Conservation (phyloP, 30 jellyfish, hydroid and myxozoan genomes). For the Mastigias papua region DNA sequence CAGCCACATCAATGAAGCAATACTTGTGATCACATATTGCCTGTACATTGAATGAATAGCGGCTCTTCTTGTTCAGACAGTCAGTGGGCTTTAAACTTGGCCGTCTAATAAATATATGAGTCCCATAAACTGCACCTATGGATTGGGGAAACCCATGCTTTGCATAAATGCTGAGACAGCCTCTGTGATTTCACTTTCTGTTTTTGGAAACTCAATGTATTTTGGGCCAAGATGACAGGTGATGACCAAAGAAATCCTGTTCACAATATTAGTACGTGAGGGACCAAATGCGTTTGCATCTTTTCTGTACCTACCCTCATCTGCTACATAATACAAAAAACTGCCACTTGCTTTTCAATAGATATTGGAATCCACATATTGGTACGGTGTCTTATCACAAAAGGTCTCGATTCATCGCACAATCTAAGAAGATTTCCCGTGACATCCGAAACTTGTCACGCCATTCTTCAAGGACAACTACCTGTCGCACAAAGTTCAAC, state of each 20-base stretch:
- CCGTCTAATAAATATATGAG: conserved; percentile 40
- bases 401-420: conserved; percentile 35
- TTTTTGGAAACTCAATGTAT: conserved; percentile 17
- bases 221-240: conserved; percentile 29
- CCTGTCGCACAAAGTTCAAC: conserved; percentile 34
- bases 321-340: conserved; percentile 53
- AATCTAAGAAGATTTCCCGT: conserved; percentile 20
- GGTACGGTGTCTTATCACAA: conserved; percentile 20
- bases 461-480: conserved; percentile 58
- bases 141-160: conserved; percentile 65
- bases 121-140: conserved; percentile 49
- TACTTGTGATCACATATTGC: conserved; percentile 36
- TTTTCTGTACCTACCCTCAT: conserved; percentile 67
- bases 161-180: conserved; percentile 13
- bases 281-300: conserved; percentile 74
- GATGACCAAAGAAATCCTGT: conserved; percentile 21
- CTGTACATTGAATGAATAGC: conserved; percentile 17
- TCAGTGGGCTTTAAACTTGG: conserved; percentile 28
- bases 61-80: conserved; percentile 5
- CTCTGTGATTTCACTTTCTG: neutral
- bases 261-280: conserved; percentile 43
- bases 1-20: conserved; percentile 53
- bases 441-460: conserved; percentile 51
- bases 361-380: conserved; percentile 39
- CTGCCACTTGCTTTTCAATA: conserved; percentile 52